These are phyloP conservation scores for Thamnophis elegans DNA, from an alignment of 2,797 vertebrate species.

Conservation along the genomic window DNA sequence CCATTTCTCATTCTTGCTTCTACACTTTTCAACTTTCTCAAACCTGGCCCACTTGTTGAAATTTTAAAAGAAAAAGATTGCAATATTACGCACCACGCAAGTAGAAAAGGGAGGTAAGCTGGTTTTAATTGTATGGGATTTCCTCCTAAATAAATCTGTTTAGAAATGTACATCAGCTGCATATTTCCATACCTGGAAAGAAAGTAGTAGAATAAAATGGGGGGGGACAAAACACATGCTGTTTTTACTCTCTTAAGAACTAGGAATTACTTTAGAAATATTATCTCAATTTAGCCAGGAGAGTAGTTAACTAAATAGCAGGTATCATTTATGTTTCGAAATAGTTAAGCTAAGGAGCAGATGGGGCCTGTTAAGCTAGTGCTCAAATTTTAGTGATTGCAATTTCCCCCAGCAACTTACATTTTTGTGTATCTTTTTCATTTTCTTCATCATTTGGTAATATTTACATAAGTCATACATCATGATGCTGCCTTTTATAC, in stretches of 20 bases:
- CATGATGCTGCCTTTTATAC: not conserved
- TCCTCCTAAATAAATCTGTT: not conserved
- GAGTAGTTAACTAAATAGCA: not conserved
- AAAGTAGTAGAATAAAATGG: not conserved
- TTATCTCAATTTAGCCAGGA: no score
- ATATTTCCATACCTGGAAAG: not conserved
- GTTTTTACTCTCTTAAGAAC: not conserved
- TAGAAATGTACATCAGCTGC: not conserved
- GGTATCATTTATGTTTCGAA: not conserved
- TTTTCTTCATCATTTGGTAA: not conserved
- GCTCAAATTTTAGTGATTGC: not conserved
- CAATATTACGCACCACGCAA: not conserved
- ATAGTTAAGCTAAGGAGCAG: not conserved
- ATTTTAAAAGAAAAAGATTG: not conserved
- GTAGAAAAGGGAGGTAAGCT: not conserved
- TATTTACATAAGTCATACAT: not conserved
- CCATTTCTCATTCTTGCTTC: fast-evolving
- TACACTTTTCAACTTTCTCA: not conserved
- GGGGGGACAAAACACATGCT: not conserved
- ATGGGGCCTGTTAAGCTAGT: not conserved
- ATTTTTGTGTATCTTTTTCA: not conserved
- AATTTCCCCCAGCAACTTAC: not conserved
- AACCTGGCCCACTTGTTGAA: not conserved
- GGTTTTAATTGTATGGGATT: not conserved
- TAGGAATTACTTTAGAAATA: not conserved